Evolutionary conservation across 2,888 invertebrate species (phyloP).

Genomic region (Thera obeliscata): DNA sequence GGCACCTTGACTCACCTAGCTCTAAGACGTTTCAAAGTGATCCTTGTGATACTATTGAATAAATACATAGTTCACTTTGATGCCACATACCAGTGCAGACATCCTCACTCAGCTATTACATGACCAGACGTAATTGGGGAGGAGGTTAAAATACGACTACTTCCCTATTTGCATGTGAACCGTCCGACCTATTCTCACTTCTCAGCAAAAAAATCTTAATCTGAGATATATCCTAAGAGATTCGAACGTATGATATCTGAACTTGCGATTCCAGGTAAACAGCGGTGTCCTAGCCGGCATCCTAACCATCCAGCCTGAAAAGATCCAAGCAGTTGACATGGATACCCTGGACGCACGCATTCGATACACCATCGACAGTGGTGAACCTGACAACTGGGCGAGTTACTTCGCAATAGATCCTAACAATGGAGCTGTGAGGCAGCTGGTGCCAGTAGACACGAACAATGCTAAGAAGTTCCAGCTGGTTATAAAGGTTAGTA

Average conservation of each 20-base stretch:
- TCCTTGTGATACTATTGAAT: too few relatives aligned
- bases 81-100: too few relatives aligned
- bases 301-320: conserved; percentile 92
- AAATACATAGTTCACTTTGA: too few relatives aligned
- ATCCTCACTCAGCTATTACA: too few relatives aligned
- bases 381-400: conserved; percentile 89
- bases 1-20: too few relatives aligned
- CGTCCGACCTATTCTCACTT: too few relatives aligned
- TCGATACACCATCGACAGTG: conserved; percentile 91
- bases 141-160: too few relatives aligned
- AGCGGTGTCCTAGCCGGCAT: conserved; percentile 93
- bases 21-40: too few relatives aligned
- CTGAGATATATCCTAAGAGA: background rate
- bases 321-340: conserved; percentile 95
- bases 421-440: conserved; percentile 91
- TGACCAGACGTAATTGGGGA: too few relatives aligned
- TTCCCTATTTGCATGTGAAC: background rate
- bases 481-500: conserved; percentile 89
- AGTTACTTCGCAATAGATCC: conserved; percentile 94
- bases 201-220: too few relatives aligned
- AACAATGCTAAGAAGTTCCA: conserved; percentile 91
- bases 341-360: conserved; percentile 94
- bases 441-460: conserved; percentile 92
- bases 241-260: background rate
- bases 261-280: conserved; percentile 83